Conservation (phyloP, 2,888 invertebrate genomes). For the Syrphus vitripennis region DNA sequence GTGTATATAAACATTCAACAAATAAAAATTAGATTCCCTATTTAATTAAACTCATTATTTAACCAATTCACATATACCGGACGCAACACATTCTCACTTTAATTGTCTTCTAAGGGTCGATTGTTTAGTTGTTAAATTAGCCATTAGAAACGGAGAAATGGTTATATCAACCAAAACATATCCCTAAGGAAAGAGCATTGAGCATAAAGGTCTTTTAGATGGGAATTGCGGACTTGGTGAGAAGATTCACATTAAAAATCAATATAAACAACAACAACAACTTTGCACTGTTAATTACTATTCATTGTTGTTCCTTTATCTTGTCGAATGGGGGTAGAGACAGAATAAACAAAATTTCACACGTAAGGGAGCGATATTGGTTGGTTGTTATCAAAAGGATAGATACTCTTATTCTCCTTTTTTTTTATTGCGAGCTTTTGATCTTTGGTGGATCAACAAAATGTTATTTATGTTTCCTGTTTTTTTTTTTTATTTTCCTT, state of each 20-base stretch:
- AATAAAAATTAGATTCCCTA: background rate
- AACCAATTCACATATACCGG: background rate
- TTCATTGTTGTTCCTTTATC: conserved; percentile 23
- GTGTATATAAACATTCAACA: background rate
- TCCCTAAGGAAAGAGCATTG: background rate
- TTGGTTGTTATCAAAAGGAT: background rate
- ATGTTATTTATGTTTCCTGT: background rate
- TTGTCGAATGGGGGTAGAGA: background rate
- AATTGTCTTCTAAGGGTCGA: background rate
- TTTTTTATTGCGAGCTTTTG: background rate
- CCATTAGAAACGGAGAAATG: background rate
- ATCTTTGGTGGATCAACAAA: conserved; percentile 11
- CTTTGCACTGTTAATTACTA: conserved; percentile 7
- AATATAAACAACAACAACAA: background rate
- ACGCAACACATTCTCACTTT: background rate
- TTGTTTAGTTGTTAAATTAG: conserved; percentile 14
- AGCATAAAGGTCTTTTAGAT: background rate
- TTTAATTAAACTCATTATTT: conserved; percentile 18
- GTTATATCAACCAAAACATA: background rate
- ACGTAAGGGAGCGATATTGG: background rate
- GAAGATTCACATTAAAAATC: background rate
- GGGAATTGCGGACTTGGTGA: background rate
- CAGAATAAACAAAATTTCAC: background rate
- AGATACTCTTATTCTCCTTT: too few relatives aligned
- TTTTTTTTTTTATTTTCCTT: conserved; percentile 7